Percentiles rank a stretch among this genome's conserved stretches.
phyloP scores from a whole-genome alignment of 23 tunicate species.

The Halocynthia roretzi region DNA sequence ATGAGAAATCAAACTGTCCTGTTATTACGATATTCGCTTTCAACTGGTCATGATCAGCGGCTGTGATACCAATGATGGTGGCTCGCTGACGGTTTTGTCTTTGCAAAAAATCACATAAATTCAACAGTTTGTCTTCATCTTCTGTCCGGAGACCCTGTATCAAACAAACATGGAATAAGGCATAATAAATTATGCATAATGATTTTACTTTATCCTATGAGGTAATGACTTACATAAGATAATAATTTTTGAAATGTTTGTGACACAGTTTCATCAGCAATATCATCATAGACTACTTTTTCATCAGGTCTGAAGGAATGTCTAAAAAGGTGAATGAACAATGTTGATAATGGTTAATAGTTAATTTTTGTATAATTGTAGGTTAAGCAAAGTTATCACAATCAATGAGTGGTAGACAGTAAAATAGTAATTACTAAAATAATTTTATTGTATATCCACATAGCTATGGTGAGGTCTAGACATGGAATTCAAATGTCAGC shows the following conservation, averaged over 20 bases:
- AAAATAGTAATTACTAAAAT: no score
- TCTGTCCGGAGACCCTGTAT: slow-evolving; percentile 12
- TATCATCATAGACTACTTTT: slow-evolving; percentile 28
- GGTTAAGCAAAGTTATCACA: no score
- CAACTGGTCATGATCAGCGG: slow-evolving; percentile 3
- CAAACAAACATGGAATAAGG: not conserved
- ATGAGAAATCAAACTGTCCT: slow-evolving; percentile 15
- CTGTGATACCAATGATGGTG: slow-evolving; percentile 9
- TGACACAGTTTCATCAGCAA: slow-evolving; percentile 41
- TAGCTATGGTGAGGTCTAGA: no score
- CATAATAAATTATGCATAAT: not conserved
- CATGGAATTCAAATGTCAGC: no score
- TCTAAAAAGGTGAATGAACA: not conserved
- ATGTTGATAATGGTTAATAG: not conserved
- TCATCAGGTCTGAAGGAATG: slow-evolving; percentile 9
- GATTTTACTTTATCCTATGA: not conserved
- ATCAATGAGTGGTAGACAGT: no score
- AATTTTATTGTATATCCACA: no score
- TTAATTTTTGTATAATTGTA: no score
- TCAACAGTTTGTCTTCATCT: slow-evolving; percentile 25
- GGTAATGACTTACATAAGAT: slow-evolving; percentile 22
- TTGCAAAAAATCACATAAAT: slow-evolving; percentile 12
- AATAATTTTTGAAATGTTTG: slow-evolving; percentile 24
- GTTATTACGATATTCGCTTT: not conserved
- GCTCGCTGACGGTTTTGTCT: slow-evolving; percentile 24